Evolutionary conservation across 2,113 vertebrate species (phyloP).

Genomic region (Sturnus vulgaris): DNA sequence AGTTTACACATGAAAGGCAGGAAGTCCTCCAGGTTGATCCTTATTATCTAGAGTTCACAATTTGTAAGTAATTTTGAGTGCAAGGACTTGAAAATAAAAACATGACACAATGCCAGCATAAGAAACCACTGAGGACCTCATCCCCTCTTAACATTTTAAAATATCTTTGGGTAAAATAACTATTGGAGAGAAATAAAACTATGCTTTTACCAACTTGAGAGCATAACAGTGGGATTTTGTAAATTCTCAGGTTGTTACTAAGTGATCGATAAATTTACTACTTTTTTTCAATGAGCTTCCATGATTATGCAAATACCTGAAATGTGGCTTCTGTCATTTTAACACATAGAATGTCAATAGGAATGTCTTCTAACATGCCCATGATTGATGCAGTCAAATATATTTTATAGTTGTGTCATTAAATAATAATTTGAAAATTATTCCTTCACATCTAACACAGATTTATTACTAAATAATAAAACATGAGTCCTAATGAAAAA

Average conservation of each 20-base stretch:
- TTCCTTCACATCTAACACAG: background rate
- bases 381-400: background rate
- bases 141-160: background rate
- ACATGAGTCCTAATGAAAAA: background rate
- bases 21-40: background rate
- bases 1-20: background rate
- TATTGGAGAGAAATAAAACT: background rate
- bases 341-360: background rate
- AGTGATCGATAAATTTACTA: background rate
- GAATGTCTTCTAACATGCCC: background rate
- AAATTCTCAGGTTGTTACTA: background rate
- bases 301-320: background rate
- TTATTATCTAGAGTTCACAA: background rate
- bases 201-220: background rate
- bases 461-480: background rate
- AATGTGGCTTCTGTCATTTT: background rate
- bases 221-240: background rate
- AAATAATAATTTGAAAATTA: background rate
- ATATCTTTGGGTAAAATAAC: background rate
- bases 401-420: background rate
- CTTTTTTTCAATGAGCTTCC: background rate
- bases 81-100: background rate
- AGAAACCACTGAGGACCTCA: background rate
- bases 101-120: background rate
- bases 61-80: background rate